Conservation (phyloP, 2,888 invertebrate species). For the Habrosyne pyritoides region DNA sequence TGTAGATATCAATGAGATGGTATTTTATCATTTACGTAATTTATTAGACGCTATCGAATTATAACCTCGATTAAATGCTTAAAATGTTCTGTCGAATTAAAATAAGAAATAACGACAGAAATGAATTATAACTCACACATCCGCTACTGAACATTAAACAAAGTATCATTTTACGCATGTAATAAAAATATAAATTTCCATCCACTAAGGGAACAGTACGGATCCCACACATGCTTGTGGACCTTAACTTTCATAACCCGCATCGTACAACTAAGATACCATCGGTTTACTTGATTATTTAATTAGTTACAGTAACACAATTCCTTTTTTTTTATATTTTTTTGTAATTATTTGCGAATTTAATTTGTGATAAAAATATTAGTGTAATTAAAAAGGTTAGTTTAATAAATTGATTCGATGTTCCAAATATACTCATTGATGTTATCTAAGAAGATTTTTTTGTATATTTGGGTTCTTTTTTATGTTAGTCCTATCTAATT, state of each 20-base stretch:
- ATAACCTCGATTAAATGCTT: neutral
- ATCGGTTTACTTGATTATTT: neutral
- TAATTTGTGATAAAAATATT: neutral
- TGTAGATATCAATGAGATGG: neutral
- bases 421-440: neutral
- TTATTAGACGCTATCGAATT: neutral
- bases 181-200: slow-evolving; percentile 65
- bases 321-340: neutral
- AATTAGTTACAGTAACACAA: neutral
- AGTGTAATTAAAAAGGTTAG: no score
- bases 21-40: neutral
- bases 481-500: no score
- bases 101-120: neutral
- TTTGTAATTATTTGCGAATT: neutral
- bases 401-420: no score
- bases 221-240: neutral
- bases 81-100: neutral
- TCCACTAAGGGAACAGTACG: slow-evolving; percentile 12
- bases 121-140: slow-evolving; percentile 25
- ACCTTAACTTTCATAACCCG: neutral
- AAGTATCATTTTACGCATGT: slow-evolving; percentile 59
- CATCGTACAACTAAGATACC: neutral
- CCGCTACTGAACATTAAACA: slow-evolving; percentile 54
- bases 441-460: no score
- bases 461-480: no score